A percentile compares a stretch with the other conserved stretches of the same genome.
These are phyloP conservation scores for Sinocyclocheilus grahami DNA, from an alignment of 2,113 vertebrate genomes.

Conservation along the genomic window DNA sequence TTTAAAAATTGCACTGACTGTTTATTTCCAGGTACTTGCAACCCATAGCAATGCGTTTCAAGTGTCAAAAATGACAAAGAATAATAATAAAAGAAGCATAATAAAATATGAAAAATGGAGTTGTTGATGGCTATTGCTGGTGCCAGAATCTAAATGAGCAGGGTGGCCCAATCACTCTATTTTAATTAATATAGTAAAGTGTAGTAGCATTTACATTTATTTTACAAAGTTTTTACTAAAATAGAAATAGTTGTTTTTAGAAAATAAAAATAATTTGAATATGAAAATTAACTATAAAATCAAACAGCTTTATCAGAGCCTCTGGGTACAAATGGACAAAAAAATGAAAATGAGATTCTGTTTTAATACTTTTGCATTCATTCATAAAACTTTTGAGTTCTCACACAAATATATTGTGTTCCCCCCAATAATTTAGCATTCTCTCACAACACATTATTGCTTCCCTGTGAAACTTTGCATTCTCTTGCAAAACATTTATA, in stretches of 20 bases:
- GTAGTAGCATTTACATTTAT: not conserved
- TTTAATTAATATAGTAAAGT: not conserved
- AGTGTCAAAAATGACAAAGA: not conserved
- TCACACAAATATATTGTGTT: too few relatives aligned
- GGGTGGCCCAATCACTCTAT: not conserved
- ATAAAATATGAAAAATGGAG: not conserved
- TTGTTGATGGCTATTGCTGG: not conserved
- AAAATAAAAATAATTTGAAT: too few relatives aligned
- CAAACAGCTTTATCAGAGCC: not conserved
- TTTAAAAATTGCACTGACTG: not conserved
- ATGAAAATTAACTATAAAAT: too few relatives aligned
- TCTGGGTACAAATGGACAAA: not conserved
- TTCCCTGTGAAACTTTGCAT: not conserved
- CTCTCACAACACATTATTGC: not conserved
- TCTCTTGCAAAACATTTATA: not conserved
- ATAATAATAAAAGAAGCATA: not conserved
- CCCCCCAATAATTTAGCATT: not conserved
- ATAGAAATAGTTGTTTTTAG: too few relatives aligned
- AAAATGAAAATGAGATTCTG: not conserved
- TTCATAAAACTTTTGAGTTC: not conserved
- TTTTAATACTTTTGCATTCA: not conserved
- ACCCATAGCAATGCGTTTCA: not conserved
- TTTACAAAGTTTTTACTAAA: not conserved
- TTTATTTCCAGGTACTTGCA: not conserved
- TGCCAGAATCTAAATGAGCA: too few relatives aligned